Evolutionary conservation across 2,113 vertebrate genomes (phyloP).

Genomic region (Rissa tridactyla): DNA sequence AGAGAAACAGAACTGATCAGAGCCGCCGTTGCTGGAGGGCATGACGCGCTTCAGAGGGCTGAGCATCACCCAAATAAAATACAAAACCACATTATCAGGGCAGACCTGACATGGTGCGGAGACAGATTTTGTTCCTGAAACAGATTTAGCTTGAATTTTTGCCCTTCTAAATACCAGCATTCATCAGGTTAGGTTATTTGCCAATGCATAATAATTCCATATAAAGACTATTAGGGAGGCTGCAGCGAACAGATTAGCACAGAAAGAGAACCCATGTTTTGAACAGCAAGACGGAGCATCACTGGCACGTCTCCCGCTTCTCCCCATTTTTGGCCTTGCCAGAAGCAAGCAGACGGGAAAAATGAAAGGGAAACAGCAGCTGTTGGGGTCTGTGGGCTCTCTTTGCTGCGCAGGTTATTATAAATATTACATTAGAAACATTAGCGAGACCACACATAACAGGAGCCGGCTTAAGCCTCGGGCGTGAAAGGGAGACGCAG

Average conservation of each 20-base stretch:
- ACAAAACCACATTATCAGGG: background rate
- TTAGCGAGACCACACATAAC: background rate
- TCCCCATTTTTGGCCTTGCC: background rate
- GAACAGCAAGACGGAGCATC: background rate
- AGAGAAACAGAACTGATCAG: background rate
- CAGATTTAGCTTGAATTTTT: background rate
- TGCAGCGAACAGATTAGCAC: background rate
- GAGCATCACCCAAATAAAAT: background rate
- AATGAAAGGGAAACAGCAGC: background rate
- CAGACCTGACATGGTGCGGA: background rate
- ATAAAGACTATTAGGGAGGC: background rate
- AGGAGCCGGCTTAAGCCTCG: background rate
- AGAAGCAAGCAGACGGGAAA: background rate
- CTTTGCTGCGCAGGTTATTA: background rate
- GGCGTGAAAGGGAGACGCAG: background rate
- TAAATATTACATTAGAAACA: background rate
- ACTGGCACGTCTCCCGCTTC: rapidly evolving
- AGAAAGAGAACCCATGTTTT: rapidly evolving
- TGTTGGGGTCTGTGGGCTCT: background rate
- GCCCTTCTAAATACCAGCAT: background rate
- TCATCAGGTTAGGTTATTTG: background rate
- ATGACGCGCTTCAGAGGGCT: background rate
- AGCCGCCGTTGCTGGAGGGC: background rate
- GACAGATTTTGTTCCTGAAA: background rate
- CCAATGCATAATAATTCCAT: background rate